Base-by-base conservation (phyloP, 1,140 invertebrate genomes). In the Branchinecta lindahli region DNA sequence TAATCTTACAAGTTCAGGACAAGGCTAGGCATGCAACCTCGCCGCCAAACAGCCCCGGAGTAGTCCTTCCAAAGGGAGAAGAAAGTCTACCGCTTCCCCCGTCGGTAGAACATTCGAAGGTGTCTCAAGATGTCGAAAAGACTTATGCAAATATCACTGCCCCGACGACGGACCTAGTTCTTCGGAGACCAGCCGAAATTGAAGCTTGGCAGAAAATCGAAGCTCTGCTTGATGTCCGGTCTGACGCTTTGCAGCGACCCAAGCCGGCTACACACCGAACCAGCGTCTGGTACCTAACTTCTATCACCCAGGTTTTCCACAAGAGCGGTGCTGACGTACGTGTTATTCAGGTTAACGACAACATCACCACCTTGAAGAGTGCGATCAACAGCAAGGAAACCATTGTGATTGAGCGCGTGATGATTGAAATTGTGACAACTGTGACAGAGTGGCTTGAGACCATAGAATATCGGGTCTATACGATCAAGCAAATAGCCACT, bases 381-480 rank as follows among this genome's bases (percentile, higher is more conserved):
- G 87, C 88, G 33, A 78, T 88, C 5, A 77, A 84, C 67, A 82
- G 79, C 45, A 82, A 84, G n/a, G 84, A 92, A 76, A 78, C 79
- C 8, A 76, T 80, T 2, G 74, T 84, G 4, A 82, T 87, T 65
- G 86, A 90, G 77, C 85, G 84, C 74, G 67, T 75, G 66, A 80
- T 90, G 8, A 84, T 89, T 9, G 85, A 84, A 18, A 85, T 89
- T 3, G 85, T 91, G 44, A 86, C 90, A 77, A 88, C 84, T 0
- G 86, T 92, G 8, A 88, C 87, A 0, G 85, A 84, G 21, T 91
- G 88, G 88, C 76, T 92, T 47, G 88, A 91, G 79, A 89, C 85
- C 33, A 88, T 91, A 72, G 88, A 91, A 77, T 90, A 89, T 73
- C 84, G 85, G 75, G 86, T 91, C 8, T 86, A 87, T 71, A 73